A percentile compares a stretch with the other conserved stretches of the same genome.
Evolutionary conservation across 2,113 vertebrate species (phyloP).

Genomic region (Murina feae): DNA sequence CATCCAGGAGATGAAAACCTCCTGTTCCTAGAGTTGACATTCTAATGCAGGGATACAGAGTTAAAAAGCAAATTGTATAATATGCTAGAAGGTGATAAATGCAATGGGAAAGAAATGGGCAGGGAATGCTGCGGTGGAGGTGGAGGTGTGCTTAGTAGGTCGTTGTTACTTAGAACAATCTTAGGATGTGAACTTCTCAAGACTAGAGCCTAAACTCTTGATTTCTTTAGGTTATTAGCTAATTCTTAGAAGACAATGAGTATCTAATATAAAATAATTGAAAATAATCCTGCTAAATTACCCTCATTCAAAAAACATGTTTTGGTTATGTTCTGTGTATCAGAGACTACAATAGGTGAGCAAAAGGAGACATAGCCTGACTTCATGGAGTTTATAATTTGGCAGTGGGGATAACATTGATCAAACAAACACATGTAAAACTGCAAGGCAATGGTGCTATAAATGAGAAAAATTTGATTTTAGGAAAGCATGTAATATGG

Average conservation of each 20-base stretch:
- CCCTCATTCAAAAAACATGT: not conserved
- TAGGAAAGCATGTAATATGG: not conserved
- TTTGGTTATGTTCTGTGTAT: not conserved
- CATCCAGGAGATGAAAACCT: not conserved
- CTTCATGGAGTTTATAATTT: not conserved
- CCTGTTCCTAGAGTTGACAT: not conserved
- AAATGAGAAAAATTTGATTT: not conserved
- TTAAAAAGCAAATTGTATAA: not conserved
- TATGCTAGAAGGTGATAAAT: not conserved
- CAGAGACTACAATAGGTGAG: not conserved
- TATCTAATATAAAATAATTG: conserved; percentile 3
- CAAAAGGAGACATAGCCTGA: not conserved
- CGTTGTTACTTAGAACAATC: not conserved
- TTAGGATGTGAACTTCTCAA: not conserved
- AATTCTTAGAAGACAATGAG: not conserved
- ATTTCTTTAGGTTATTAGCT: not conserved
- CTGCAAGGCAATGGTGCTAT: not conserved
- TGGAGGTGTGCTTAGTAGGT: not conserved
- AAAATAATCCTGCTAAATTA: not conserved
- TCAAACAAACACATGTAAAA: not conserved
- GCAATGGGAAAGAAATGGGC: not conserved
- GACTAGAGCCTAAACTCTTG: not conserved
- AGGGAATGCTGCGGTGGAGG: not conserved
- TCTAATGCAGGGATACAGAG: not conserved
- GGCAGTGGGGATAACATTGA: not conserved